These are phyloP conservation scores for Andrena praecox DNA, from an alignment of 2,888 invertebrate species.

Conservation along the genomic window DNA sequence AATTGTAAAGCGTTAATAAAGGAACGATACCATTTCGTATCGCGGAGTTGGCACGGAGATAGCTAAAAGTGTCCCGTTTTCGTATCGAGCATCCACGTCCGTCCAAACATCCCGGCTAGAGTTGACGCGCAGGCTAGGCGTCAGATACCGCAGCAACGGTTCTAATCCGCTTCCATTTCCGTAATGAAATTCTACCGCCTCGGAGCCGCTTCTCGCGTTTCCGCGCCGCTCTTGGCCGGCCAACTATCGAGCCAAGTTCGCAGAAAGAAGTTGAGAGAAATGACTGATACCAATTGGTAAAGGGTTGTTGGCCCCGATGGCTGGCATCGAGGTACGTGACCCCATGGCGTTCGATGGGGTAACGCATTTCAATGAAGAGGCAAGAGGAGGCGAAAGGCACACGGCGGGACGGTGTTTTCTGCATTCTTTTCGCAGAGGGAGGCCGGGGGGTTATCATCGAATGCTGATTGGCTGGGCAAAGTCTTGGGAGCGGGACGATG, in stretches of 20 bases:
- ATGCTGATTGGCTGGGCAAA: slow-evolving; percentile 70
- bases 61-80: not conserved
- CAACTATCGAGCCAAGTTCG: not conserved
- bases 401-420: slow-evolving; percentile 33
- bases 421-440: not conserved
- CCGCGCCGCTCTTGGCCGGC: not conserved
- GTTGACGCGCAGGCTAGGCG: not conserved
- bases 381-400: slow-evolving; percentile 43
- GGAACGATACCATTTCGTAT: slow-evolving; percentile 16
- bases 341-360: not conserved
- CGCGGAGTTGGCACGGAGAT: too few relatives aligned
- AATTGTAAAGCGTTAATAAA: slow-evolving; percentile 43
- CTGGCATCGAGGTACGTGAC: too few relatives aligned
- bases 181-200: slow-evolving; percentile 65
- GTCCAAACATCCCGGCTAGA: slow-evolving; percentile 17
- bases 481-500: slow-evolving; percentile 63
- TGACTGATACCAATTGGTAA: not conserved
- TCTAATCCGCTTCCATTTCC: slow-evolving; percentile 65
- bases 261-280: not conserved
- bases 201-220: slow-evolving; percentile 40
- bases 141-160: slow-evolving; percentile 36
- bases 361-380: not conserved
- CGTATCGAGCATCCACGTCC: not conserved
- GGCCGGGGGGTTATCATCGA: slow-evolving; percentile 55
- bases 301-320: not conserved